Evolutionary conservation across 2,113 vertebrate species (phyloP).

Genomic region (Macquaria ambigua): DNA sequence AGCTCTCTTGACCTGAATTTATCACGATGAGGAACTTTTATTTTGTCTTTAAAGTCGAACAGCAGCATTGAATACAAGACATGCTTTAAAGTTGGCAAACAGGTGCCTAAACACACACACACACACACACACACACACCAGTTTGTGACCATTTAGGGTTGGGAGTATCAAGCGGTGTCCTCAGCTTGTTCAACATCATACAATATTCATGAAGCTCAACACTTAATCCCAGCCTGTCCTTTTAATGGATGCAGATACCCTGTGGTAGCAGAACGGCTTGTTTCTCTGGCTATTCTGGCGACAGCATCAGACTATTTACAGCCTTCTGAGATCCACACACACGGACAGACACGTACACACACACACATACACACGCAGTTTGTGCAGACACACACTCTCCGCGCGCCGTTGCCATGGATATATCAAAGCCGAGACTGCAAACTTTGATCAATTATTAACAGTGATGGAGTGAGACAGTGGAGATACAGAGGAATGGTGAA

Average conservation of each 20-base stretch:
- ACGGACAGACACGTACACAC: background rate
- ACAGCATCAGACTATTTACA: slow-evolving; percentile 74
- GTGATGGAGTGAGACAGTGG: slow-evolving; percentile 72
- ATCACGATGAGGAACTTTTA: slow-evolving; percentile 36
- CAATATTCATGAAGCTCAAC: slow-evolving; percentile 74
- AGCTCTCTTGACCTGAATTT: slow-evolving; percentile 38
- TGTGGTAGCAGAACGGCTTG: slow-evolving; percentile 53
- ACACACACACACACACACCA: slow-evolving; percentile 7
- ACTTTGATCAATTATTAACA: slow-evolving; percentile 87
- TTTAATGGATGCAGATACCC: slow-evolving; percentile 68
- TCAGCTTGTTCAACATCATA: slow-evolving; percentile 68
- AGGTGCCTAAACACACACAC: slow-evolving; percentile 18
- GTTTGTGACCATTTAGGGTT: slow-evolving; percentile 37
- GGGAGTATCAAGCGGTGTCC: slow-evolving; percentile 45
- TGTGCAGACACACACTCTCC: slow-evolving; percentile 36
- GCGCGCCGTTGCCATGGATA: slow-evolving; percentile 79
- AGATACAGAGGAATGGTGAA: slow-evolving; percentile 51
- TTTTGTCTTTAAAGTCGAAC: background rate
- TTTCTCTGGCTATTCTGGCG: slow-evolving; percentile 68
- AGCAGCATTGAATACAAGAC: background rate
- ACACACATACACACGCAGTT: background rate
- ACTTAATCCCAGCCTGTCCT: slow-evolving; percentile 73
- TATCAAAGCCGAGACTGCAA: slow-evolving; percentile 83
- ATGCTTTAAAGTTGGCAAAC: slow-evolving; percentile 30
- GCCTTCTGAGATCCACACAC: slow-evolving; percentile 56